phyloP scores from a whole-genome alignment of 2,113 vertebrate genomes.

The Mixornis gularis region DNA sequence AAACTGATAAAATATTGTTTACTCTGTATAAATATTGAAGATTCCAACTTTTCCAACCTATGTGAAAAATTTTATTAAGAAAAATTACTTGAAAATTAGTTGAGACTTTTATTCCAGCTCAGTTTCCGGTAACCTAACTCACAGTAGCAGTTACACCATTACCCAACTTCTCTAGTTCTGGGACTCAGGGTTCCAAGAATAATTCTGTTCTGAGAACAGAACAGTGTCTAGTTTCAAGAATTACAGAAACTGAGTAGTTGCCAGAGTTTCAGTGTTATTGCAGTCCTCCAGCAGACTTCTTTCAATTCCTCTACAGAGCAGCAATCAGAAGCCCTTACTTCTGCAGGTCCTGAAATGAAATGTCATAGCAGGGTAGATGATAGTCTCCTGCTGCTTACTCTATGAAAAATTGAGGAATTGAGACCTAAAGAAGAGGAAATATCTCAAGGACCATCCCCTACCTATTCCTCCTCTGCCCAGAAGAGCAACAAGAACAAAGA shows the following conservation, averaged over 20 bases:
- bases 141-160: background rate
- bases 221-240: background rate
- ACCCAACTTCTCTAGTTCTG: background rate
- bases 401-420: constrained; percentile 27
- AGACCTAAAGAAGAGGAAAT: constrained; percentile 39
- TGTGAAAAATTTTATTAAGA: background rate
- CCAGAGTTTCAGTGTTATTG: background rate
- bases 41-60: background rate
- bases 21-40: background rate
- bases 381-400: background rate
- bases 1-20: background rate
- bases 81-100: background rate
- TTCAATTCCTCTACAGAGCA: constrained; percentile 3
- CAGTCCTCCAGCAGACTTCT: background rate
- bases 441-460: background rate
- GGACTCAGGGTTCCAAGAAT: background rate
- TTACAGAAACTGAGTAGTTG: background rate
- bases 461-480: background rate
- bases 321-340: background rate
- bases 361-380: background rate
- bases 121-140: background rate
- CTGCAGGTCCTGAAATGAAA: background rate
- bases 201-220: background rate
- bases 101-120: background rate
- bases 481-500: background rate